Base-by-base conservation (phyloP, 2,888 invertebrate species). In the Leptura quadrifasciata region DNA sequence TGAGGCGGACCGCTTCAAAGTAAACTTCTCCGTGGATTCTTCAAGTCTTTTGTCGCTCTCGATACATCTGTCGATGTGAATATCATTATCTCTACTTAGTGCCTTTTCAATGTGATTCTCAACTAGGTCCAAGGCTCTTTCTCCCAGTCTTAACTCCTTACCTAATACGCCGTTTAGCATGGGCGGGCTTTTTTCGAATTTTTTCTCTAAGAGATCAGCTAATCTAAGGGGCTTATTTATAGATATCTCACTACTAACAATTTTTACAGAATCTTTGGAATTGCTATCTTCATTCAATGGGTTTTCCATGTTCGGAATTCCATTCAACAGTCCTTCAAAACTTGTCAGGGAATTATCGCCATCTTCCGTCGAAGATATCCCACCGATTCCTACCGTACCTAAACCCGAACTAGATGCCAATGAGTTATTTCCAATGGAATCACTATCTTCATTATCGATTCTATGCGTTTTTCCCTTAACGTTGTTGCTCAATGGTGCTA, bases 191-290 rank as follows among this genome's bases (percentile, higher is more conserved):
- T 92, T 92, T 64, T 92, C 92, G 12, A 92, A 91, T 87, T 95
- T 95, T 85, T 95, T 94, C 86, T 97, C 96, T 3, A 97, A 90
- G 68, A 96, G 89, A 87, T 96, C 96, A 0, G 96, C 96, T 61
- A 96, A 90, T 94, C 96, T 95, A 67, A 92, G 82, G 0, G 91
- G 91, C 88, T 95, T 95, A 84, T 94, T 94, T 86, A 88, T 86
- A 17, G 80, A 82, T 76, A 87, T 87, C 74, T 85, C 86, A 76
- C 78, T 83, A 74, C 80, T 77, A 15, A 81, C 77, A 78, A 83
- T 84, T 80, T 84, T 87, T 65, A 87, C 80, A 60, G 88, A 88
- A 82, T 89, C 91, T 86, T 92, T 92, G 78, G 89, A 89, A 84
- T 89, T 88, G 69, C 91, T 91, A 64, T 93, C 92, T 47, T 93